A percentile compares a stretch with the other conserved stretches of the same genome.
Evolutionary conservation across 1,140 invertebrate species (phyloP).

Genomic region (Diorhabda carinulata): DNA sequence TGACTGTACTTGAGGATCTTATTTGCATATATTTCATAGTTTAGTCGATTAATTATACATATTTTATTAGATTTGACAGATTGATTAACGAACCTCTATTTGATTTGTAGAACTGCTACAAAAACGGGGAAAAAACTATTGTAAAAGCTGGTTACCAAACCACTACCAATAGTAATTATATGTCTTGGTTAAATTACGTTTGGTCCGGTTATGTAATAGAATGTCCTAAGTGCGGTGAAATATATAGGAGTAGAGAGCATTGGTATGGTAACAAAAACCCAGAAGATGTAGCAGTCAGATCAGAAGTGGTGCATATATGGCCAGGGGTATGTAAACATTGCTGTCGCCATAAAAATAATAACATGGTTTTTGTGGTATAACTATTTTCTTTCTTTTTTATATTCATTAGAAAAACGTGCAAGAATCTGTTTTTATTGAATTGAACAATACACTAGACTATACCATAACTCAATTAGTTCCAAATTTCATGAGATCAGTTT

Average conservation of each 20-base stretch:
- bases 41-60: too few relatives aligned
- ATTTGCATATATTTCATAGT: too few relatives aligned
- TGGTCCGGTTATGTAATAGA: conserved; percentile 81
- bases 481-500: too few relatives aligned
- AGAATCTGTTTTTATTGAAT: too few relatives aligned
- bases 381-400: too few relatives aligned
- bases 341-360: too few relatives aligned
- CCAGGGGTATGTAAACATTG: conserved; percentile 56
- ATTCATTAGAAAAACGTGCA: too few relatives aligned
- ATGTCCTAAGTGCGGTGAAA: conserved; percentile 77
- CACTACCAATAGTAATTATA: conserved; percentile 64
- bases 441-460: too few relatives aligned
- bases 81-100: background rate
- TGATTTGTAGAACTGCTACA: conserved; percentile 50
- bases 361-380: too few relatives aligned
- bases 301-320: conserved; percentile 79
- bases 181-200: conserved; percentile 70
- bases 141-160: conserved; percentile 60
- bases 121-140: conserved; percentile 58
- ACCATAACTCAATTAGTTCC: too few relatives aligned
- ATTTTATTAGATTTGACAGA: background rate
- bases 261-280: conserved; percentile 83
- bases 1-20: too few relatives aligned
- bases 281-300: conserved; percentile 61
- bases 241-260: conserved; percentile 75